Base-by-base conservation (phyloP, 2,797 vertebrate species). In the Smutsia gigantea region DNA sequence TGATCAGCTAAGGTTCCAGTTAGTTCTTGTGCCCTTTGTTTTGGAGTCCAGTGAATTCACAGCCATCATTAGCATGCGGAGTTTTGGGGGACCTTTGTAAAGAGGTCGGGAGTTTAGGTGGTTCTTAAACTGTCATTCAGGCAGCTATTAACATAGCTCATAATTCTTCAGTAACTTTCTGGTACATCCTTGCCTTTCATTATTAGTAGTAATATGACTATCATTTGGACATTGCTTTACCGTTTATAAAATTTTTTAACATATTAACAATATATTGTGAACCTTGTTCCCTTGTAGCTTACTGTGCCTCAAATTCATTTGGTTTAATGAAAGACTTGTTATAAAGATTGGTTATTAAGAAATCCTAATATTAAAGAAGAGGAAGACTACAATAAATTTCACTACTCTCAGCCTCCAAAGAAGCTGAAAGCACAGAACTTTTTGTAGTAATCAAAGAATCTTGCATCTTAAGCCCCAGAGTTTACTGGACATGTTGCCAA, bases 301-400 rank as follows among this genome's bases (percentile, higher is more conserved):
- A 64, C 46, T 78, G 9, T 95, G 17, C 34, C 53, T 91, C 34
- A 72, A 55, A 91, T 96, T 93, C 34, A 88, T 87, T 95, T 78
- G 27, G 14, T 92, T 92, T 96, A 93, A 31, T 96, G 69, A 85
- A 85, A 77, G 46, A 63, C 77, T 93, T 92, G 31, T 93, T 91
- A 59, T 75, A n/a, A 74, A 84, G 37, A 69, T 46, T 92, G 53
- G 68, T 83, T 87, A 25, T 77, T 92, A 84, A 51, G 49, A 68
- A 42, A 87, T 90, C 55, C 91, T 96, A 64, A 87, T 87, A 91
- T 21, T 87, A 49, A 94, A 9, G 74, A 42, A 83, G 25, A 96
- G 23, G 90, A 74, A 89, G n/a, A 74, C 63, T 66, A 49, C 63
- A 91, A 61, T 84, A 46, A 93, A 90, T 39, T 85, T 85, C 51